These are phyloP conservation scores for Synergus gifuensis DNA, from an alignment of 2,888 invertebrate species.

Conservation along the genomic window DNA sequence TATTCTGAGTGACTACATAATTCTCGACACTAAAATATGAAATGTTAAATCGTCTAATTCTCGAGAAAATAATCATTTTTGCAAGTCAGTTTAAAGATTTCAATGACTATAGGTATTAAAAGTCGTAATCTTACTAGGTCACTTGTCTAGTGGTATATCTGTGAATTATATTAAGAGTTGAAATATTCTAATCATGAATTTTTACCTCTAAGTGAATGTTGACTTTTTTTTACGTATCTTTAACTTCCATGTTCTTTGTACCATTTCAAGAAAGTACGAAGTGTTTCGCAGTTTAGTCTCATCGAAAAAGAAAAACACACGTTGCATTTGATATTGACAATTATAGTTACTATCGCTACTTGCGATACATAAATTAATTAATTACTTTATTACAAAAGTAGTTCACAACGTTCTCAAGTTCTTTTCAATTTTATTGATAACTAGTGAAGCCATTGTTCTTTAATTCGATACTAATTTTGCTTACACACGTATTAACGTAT, in stretches of 20 bases:
- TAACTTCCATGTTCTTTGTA: constrained; percentile 25
- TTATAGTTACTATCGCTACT: neutral
- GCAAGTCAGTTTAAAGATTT: neutral
- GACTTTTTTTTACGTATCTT: constrained; percentile 21
- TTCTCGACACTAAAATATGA: neutral
- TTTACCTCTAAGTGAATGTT: constrained; percentile 7
- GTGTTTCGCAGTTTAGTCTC: neutral
- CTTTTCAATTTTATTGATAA: constrained; percentile 46
- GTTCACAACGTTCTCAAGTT: constrained; percentile 29
- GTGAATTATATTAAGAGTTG: constrained; percentile 15
- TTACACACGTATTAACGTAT: constrained; percentile 51
- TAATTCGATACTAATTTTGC: constrained; percentile 48
- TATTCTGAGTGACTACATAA: neutral
- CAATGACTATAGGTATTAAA: neutral
- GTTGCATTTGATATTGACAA: constrained; percentile 4
- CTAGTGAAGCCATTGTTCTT: constrained; percentile 2
- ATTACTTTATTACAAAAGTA: neutral
- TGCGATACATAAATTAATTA: neutral
- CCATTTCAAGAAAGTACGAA: constrained; percentile 46
- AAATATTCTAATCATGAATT: neutral
- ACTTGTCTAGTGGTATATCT: neutral
- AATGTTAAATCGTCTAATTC: neutral
- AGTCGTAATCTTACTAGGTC: neutral
- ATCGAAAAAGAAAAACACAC: neutral
- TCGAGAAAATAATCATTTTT: neutral